These are phyloP conservation scores for Dasyornis broadbenti DNA, from an alignment of 2,113 vertebrate species.

Conservation along the genomic window DNA sequence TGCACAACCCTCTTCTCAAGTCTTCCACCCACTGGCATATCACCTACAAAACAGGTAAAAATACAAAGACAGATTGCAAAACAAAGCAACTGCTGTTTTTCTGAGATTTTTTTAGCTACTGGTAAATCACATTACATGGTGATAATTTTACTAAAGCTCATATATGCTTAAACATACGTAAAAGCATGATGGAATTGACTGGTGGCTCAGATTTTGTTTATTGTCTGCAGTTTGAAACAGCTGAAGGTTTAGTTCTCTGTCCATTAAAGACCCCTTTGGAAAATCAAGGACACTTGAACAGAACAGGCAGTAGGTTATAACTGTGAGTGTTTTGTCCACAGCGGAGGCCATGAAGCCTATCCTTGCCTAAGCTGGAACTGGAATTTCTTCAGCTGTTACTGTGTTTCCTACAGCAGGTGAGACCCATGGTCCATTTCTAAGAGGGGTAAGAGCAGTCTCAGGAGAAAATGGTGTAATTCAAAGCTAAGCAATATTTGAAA, in stretches of 20 bases:
- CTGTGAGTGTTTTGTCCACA: not conserved
- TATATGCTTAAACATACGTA: not conserved
- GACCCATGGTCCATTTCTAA: not conserved
- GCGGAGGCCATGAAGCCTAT: not conserved
- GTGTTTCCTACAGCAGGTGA: not conserved
- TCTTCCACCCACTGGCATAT: constrained; percentile 90
- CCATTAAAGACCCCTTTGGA: not conserved
- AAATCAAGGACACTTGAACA: not conserved
- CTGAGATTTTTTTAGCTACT: not conserved
- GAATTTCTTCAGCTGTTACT: not conserved
- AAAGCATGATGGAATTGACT: not conserved
- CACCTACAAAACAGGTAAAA: constrained; percentile 71
- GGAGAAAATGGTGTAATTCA: not conserved
- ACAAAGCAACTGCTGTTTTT: not conserved
- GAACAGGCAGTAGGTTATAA: not conserved
- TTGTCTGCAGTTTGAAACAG: not conserved
- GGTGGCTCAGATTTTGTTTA: not conserved
- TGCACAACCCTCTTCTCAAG: constrained; percentile 77
- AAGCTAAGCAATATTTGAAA: not conserved
- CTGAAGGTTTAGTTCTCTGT: not conserved
- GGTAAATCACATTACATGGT: not conserved
- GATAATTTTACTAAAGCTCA: not conserved
- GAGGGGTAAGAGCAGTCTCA: not conserved
- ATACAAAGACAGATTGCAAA: not conserved
- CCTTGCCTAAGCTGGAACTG: not conserved